A percentile compares a stretch with the other conserved stretches of the same genome.
Conservation (phyloP, 2,888 invertebrate genomes). For the Barypeithes pellucidus region DNA sequence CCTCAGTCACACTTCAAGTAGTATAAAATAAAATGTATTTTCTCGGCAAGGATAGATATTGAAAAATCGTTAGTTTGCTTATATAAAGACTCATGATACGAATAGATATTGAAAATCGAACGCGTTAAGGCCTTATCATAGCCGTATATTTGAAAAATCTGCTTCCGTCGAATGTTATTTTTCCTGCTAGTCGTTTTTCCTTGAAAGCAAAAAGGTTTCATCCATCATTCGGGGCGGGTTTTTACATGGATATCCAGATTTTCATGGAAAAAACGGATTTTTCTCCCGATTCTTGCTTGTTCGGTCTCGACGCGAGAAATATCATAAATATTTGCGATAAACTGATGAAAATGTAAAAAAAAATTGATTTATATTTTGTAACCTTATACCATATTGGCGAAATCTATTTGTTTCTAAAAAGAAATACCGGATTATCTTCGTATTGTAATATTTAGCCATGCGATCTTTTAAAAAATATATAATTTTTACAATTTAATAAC, state of each 20-base stretch:
- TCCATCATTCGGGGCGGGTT: constrained; percentile 35
- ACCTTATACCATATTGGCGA: too few relatives aligned
- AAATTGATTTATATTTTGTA: background rate
- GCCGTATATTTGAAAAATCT: constrained; percentile 44
- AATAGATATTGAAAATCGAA: constrained; percentile 13
- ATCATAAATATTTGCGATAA: constrained; percentile 18
- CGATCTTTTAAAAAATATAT: too few relatives aligned
- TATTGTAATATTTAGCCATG: background rate
- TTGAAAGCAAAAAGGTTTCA: constrained; percentile 35
- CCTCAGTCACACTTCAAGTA: background rate
- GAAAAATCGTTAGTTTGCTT: constrained; percentile 26
- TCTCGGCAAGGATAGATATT: constrained; percentile 12
- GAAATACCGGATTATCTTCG: too few relatives aligned
- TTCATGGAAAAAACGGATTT: background rate
- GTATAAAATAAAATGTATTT: constrained; percentile 5
- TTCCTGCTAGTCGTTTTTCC: constrained; percentile 41
- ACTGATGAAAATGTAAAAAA: constrained; percentile 7
- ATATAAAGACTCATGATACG: constrained; percentile 8
- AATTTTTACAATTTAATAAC: too few relatives aligned
- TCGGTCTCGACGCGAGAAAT: background rate
- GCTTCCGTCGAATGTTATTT: constrained; percentile 47
- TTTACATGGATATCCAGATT: constrained; percentile 12
- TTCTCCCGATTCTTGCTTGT: constrained; percentile 9
- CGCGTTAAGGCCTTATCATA: constrained; percentile 43
- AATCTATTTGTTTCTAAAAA: too few relatives aligned